Evolutionary conservation across 1,140 invertebrate genomes (phyloP), one percentile per base, ranked within the genome.

Genomic region (Drosophila yakuba): DNA sequence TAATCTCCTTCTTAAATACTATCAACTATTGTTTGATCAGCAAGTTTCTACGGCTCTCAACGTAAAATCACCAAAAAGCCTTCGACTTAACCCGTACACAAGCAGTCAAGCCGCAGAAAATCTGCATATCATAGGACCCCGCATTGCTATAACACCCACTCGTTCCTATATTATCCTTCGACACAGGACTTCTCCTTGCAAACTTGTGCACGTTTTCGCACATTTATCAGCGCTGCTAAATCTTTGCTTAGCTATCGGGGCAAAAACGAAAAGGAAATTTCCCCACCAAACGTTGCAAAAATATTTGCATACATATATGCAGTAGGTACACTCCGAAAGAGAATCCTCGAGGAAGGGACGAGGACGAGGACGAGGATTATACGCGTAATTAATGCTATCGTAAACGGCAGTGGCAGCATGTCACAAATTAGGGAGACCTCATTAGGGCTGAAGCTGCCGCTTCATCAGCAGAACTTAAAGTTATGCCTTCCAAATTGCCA

Each of bases 201-300:
- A 83, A 69, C 83, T 88, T 88, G 72, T 83, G 83, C 83, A 86
- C 83, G 79, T 86, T 83, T 79, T 88, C 63, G 72, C 83, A 83
- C 83, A 82, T 80, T 88, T 88, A 88, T 88, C 75, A 66, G 66
- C 5, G 47, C 45, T 20, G 45, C 45, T 10, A 72, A 76, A 88
- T 89, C 83, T 88, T 83, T 69, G 63, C 63, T 39, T 62, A 55
- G 71, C 72, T 74, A 74, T 74, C 68, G 54, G 71, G 35, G 50
- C 17, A 57, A 51, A 60, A 68, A 44, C 56, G 38, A 76, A 68
- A 56, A 74, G 45, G 38, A 63, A 74, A 58, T 76, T 50, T 69
- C 51, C 28, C 73, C 20, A 23, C 28, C 73, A 59, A 56, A 36
- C 55, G 69, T 52, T 72, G 69, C 55, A 74, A 54, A 69, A 77